Percentiles rank a stretch among this genome's conserved stretches.
phyloP scores from a whole-genome alignment of 2,888 invertebrate genomes.

The Mellilla xanthometata region DNA sequence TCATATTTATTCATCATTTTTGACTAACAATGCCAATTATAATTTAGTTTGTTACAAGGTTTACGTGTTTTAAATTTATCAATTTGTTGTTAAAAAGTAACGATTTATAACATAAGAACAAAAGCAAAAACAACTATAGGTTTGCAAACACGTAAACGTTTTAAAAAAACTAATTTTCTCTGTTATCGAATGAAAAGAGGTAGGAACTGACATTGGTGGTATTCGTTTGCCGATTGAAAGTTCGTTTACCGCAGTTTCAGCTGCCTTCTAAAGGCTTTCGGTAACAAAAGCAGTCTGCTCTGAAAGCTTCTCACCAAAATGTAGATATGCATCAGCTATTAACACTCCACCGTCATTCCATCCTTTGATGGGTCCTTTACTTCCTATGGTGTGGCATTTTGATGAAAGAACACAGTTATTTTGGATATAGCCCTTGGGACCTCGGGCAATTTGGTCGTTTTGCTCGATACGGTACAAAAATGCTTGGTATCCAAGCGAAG shows the following conservation, averaged over 20 bases:
- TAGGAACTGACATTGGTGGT: not conserved
- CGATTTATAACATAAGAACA: too few relatives aligned
- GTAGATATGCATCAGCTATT: constrained; percentile 62
- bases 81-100: too few relatives aligned
- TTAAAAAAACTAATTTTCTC: too few relatives aligned
- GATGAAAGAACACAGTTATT: constrained; percentile 51
- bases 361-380: constrained; percentile 49
- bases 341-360: constrained; percentile 51
- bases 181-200: too few relatives aligned
- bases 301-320: constrained; percentile 50
- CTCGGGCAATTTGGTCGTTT: constrained; percentile 43
- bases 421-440: constrained; percentile 46
- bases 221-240: constrained; percentile 28
- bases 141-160: too few relatives aligned
- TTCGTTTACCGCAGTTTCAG: constrained; percentile 31
- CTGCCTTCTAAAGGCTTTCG: constrained; percentile 27
- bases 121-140: too few relatives aligned
- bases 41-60: too few relatives aligned
- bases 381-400: constrained; percentile 41
- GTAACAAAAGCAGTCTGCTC: constrained; percentile 43
- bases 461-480: constrained; percentile 37
- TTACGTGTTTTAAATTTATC: too few relatives aligned
- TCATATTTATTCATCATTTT: not conserved
- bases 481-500: constrained; percentile 27
- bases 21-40: too few relatives aligned